Evolutionary conservation across 2,113 vertebrate genomes (phyloP), one percentile per base, ranked within the genome.

Genomic region (Suricata suricatta): DNA sequence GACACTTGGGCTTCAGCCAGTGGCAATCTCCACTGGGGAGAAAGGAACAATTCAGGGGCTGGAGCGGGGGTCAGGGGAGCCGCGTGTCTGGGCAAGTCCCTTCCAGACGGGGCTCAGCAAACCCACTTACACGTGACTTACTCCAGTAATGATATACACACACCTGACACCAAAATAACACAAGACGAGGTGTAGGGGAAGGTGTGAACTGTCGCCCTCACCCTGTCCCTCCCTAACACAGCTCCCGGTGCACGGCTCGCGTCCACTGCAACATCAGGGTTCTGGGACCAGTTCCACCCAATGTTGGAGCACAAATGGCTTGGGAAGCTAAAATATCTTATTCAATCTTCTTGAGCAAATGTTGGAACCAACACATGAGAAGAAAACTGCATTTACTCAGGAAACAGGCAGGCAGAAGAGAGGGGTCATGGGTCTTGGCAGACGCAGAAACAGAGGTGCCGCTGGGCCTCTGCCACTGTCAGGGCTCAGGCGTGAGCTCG

Each of bases 11-110:
- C 3, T 10, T 44, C 64, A n/a, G 47, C 57, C 31, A 2, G 41
- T 1, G 4, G 38, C 54, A 15, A 15, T 1, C 35, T 5, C 19
- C 14, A 25, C 1, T 14, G 0, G 4, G 4, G 4, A 38, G 31
- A 47, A 41, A 35, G 5, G 82, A 77, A 66, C 47, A 25, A 1
- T 15, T 35, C 93, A 16, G 0, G 25, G 63, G 33, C 29, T 66
- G 44, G 50, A 10, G 9, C 1, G 31, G 33, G 50, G 57, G 25
- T 41, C 47, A 29, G 54, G 17, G 35, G 83, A 77, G 82, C 47
- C 17, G 44, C n/a, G 57, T 2, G 74, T 21, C 35, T 19, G 25
- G 88, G 4, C 5, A 3, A 9, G 31, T 54, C 6, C 4, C n/a
- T 13, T 82, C 19, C 23, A 21, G 82, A 72, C 3, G 16, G 6